phyloP scores from a whole-genome alignment of 2,888 invertebrate genomes.

The Leucozona laternaria region DNA sequence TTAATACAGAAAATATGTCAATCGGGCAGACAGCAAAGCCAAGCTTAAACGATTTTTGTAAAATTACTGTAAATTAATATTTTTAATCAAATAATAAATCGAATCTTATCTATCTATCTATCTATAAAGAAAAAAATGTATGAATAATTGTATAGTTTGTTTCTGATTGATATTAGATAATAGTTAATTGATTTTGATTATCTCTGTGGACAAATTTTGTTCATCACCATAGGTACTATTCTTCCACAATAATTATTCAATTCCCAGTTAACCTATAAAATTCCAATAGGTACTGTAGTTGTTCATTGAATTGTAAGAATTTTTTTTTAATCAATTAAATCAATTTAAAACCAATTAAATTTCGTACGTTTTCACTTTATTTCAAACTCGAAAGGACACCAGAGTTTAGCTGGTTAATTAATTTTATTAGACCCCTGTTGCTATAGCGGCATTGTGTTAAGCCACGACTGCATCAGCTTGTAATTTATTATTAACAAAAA shows the following conservation, averaged over 20 bases:
- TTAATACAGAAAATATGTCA: too few relatives aligned
- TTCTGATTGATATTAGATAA: not conserved
- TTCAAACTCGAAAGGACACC: not conserved
- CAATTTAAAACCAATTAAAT: constrained; percentile 20
- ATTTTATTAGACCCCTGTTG: constrained; percentile 49
- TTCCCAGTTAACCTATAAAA: constrained; percentile 48
- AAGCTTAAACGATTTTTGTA: too few relatives aligned
- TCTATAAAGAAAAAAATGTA: not conserved
- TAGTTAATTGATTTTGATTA: constrained; percentile 24
- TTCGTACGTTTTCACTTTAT: not conserved
- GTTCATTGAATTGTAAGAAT: constrained; percentile 21
- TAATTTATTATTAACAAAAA: constrained; percentile 11
- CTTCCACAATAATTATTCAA: constrained; percentile 50
- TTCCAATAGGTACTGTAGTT: constrained; percentile 21
- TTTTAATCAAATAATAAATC: too few relatives aligned
- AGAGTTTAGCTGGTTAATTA: constrained; percentile 54
- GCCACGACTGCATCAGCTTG: not conserved
- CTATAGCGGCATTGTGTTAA: not conserved
- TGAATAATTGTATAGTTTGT: too few relatives aligned
- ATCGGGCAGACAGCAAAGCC: too few relatives aligned
- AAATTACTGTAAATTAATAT: too few relatives aligned
- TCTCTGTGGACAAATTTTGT: not conserved
- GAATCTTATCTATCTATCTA: too few relatives aligned
- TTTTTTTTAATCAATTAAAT: not conserved
- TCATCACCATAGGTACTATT: not conserved